These are phyloP conservation scores for Lucilia cuprina DNA, from an alignment of 1,140 invertebrate species.

Conservation along the genomic window DNA sequence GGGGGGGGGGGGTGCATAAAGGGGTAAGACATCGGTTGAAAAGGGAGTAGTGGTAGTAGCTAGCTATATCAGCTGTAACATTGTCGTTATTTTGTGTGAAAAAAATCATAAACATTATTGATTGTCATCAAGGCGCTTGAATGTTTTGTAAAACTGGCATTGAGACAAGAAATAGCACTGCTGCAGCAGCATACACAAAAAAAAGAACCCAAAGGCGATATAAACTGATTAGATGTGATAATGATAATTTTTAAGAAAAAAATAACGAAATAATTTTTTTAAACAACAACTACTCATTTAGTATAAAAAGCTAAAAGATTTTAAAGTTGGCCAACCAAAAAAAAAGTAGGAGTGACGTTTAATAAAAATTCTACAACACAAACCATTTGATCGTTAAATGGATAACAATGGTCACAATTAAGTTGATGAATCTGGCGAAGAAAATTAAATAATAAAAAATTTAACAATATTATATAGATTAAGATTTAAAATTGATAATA, in stretches of 20 bases:
- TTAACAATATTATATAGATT: not conserved
- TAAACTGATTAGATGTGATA: conserved; percentile 30
- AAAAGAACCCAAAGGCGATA: not conserved
- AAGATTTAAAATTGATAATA: conserved; percentile 10
- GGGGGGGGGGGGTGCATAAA: not conserved
- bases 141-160: not conserved
- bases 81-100: conserved; percentile 4
- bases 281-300: not conserved
- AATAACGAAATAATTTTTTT: not conserved
- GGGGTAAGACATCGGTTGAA: not conserved
- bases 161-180: too few species aligned
- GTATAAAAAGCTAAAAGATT: not conserved
- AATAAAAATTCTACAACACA: not conserved
- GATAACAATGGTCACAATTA: conserved; percentile 18
- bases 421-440: not conserved
- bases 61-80: too few species aligned
- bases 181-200: not conserved
- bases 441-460: conserved; percentile 28
- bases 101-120: not conserved
- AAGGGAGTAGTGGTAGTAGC: not conserved
- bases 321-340: not conserved
- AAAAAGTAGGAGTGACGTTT: conserved; percentile 22
- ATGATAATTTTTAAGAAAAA: conserved; percentile 24
- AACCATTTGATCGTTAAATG: not conserved
- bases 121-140: conserved; percentile 2